Percentiles rank a stretch among this genome's conserved stretches.
Conservation (phyloP, 2,888 invertebrate species). For the Amphimallon solstitiale region DNA sequence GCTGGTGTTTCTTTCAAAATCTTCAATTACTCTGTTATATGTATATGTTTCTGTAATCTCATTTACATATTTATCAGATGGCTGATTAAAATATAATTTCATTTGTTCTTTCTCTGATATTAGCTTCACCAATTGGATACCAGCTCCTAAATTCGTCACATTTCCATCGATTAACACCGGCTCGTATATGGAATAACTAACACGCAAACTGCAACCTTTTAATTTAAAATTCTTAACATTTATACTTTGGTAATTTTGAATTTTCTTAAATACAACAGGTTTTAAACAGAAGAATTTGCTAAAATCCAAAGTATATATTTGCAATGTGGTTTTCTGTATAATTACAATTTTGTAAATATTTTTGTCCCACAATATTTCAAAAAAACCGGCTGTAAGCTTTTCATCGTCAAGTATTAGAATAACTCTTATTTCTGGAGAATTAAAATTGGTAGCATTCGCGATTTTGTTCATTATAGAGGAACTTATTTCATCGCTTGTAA, state of each 20-base stretch:
- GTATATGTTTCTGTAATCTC: slow-evolving; percentile 24
- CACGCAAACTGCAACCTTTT: slow-evolving; percentile 20
- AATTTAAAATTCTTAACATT: slow-evolving; percentile 15
- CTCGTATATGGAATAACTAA: slow-evolving; percentile 4
- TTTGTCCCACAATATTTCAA: slow-evolving; percentile 16
- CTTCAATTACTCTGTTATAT: slow-evolving; percentile 19
- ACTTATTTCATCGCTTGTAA: neutral
- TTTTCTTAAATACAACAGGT: neutral
- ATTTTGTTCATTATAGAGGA: neutral
- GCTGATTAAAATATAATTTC: slow-evolving; percentile 18
- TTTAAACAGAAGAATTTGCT: slow-evolving; percentile 5
- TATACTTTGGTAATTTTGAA: neutral
- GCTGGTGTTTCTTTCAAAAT: slow-evolving; percentile 26
- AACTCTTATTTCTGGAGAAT: neutral
- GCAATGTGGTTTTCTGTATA: neutral
- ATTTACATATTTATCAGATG: slow-evolving; percentile 14
- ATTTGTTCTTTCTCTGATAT: slow-evolving; percentile 32
- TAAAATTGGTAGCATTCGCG: neutral
- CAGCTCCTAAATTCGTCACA: slow-evolving; percentile 23
- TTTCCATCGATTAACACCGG: slow-evolving; percentile 27
- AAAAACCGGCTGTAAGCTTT: neutral
- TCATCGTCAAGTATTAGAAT: slow-evolving; percentile 11
- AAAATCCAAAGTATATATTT: slow-evolving; percentile 24
- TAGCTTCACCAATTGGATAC: slow-evolving; percentile 2
- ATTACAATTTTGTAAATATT: slow-evolving; percentile 20